A percentile compares a stretch with the other conserved stretches of the same genome.
phyloP scores from a whole-genome alignment of 2,113 vertebrate genomes.

The Chiloscyllium plagiosum region DNA sequence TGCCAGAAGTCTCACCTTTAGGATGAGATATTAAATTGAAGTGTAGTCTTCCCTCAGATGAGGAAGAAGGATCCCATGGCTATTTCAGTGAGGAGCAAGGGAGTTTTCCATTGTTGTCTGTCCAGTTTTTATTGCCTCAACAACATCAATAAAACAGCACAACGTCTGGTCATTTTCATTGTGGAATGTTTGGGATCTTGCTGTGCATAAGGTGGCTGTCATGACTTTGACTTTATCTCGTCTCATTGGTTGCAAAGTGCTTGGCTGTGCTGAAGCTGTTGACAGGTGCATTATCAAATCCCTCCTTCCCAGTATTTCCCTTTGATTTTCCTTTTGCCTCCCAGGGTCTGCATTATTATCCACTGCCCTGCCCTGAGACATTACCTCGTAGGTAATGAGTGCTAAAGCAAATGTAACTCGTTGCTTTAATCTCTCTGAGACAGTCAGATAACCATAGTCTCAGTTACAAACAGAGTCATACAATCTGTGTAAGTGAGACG shows the following conservation, averaged over 20 bases:
- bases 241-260: not conserved
- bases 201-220: not conserved
- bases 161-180: not conserved
- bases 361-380: not conserved
- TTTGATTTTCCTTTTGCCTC: not conserved
- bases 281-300: not conserved
- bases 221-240: not conserved
- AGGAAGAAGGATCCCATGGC: too few relatives aligned
- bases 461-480: not conserved
- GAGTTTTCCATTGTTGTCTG: not conserved
- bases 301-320: not conserved
- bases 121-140: not conserved
- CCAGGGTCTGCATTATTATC: not conserved
- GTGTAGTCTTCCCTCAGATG: not conserved
- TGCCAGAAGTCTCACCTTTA: not conserved
- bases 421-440: not conserved
- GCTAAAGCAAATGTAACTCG: not conserved
- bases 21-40: not conserved
- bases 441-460: not conserved
- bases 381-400: not conserved
- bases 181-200: not conserved
- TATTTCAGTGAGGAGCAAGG: not conserved
- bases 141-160: not conserved
- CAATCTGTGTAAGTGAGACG: conserved; percentile 9
- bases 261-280: not conserved